A percentile compares a stretch with the other conserved stretches of the same genome.
phyloP scores from a whole-genome alignment of 2,113 vertebrate species.

The Choloepus hoffmanni region DNA sequence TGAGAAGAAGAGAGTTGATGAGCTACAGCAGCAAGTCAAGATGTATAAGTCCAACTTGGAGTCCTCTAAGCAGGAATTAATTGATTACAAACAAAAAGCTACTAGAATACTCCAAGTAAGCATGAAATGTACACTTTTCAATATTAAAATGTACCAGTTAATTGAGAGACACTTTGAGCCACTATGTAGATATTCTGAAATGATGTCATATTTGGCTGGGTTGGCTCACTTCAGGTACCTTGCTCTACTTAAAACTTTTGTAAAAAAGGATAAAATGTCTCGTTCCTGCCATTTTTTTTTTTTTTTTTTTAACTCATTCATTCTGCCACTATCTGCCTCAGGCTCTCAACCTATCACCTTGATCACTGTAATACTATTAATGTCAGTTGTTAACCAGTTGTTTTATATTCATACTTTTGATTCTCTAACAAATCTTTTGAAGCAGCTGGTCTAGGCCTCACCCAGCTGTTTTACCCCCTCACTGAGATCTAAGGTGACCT shows the following conservation, averaged over 20 bases:
- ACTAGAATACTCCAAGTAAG: conserved; percentile 96
- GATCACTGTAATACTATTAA: neutral
- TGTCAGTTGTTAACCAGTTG: neutral
- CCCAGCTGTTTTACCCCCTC: neutral
- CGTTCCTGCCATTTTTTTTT: neutral
- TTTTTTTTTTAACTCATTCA: neutral
- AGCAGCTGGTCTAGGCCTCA: neutral
- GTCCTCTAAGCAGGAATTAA: conserved; percentile 92
- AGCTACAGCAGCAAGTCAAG: conserved; percentile 94
- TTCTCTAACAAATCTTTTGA: neutral
- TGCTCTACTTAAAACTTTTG: neutral
- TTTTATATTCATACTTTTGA: neutral
- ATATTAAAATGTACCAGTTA: neutral
- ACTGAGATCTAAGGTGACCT: neutral
- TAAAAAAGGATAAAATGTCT: neutral
- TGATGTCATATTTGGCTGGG: neutral
- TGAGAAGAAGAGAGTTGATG: conserved; percentile 92
- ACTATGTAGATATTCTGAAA: neutral
- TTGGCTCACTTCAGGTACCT: neutral
- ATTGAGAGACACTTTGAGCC: neutral
- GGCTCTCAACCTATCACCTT: neutral
- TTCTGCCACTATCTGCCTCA: neutral
- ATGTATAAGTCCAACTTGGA: conserved; percentile 89
- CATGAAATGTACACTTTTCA: neutral
- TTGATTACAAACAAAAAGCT: conserved; percentile 98